Base-by-base conservation (phyloP, 2,113 vertebrate species). In the Colistium nudipinnis region DNA sequence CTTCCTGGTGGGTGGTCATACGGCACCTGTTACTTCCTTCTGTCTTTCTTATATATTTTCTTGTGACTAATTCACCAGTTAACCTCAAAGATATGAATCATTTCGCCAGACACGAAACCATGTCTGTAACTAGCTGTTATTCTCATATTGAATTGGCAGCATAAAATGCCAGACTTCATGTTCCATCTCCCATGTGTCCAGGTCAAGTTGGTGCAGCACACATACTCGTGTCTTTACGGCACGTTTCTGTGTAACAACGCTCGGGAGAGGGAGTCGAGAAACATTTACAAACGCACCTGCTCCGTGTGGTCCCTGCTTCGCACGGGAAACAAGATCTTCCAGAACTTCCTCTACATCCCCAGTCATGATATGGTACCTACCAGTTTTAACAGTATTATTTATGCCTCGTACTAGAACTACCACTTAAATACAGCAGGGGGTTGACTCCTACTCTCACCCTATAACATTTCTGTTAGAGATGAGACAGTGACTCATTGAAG, bases 151-250 rank as follows among this genome's bases (percentile, higher is more conserved):
- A 62, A n/a, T 2, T 2, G 2, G 22, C 16, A 8, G 20, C 45
- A 13, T 17, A 19, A 67, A 62, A 31, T 2, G 1, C 52, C 62
- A 53, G 19, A 60, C 22, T 41, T 38, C 5, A 16, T 28, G 16
- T 36, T n/a, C n/a, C 1, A 0, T 60, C 36, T 35, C 62, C 8
- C 22, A 3, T 51, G n/a, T 27, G 5, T 72, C 33, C 86, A 99
- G 98, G 97, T 99, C 74, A 99, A 99, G 91, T 82, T 99, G 91
- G 97, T 98, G 57, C 98, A 99, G 88, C 97, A 99, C 86, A 99
- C 97, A 0, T 99, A 99, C 74, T 99, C 98, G 6, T 99, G 98
- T 87, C 95, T 99, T 7, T 99, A 99, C 0, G 98, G 98, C 49
- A 99, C 98, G 0, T 99, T 99, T 92, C 93, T 99, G 57, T 97